Percentiles rank a stretch among this genome's conserved stretches.
Conservation (phyloP, 2,797 vertebrate genomes). For the Triplophysa yarkandensis region DNA sequence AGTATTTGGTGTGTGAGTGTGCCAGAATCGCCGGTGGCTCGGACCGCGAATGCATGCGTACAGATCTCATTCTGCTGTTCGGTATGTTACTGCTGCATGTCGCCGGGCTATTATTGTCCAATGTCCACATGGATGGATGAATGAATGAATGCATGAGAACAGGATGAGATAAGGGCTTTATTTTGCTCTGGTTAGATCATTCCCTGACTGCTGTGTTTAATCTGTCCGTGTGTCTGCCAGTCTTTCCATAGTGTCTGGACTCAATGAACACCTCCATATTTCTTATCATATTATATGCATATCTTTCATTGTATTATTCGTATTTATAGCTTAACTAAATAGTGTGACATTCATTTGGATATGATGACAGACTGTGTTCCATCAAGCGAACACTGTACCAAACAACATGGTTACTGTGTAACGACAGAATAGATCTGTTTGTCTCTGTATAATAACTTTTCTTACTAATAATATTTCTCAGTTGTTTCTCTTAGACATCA, state of each 20-base stretch:
- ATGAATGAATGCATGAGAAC: conserved; percentile 54
- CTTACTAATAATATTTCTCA: too few relatives aligned
- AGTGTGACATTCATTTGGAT: not conserved
- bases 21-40: not conserved
- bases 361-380: not conserved
- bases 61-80: conserved; percentile 30
- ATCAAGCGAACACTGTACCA: not conserved
- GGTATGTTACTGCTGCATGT: conserved; percentile 56
- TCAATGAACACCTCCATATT: not conserved
- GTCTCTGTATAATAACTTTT: not conserved
- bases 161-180: conserved; percentile 73
- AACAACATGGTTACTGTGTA: not conserved
- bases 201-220: not conserved
- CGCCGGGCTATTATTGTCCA: conserved; percentile 73
- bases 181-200: conserved; percentile 63
- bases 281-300: not conserved
- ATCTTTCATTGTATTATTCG: not conserved
- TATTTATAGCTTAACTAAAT: not conserved
- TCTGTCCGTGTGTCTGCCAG: conserved; percentile 4
- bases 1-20: not conserved
- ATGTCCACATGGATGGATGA: not conserved
- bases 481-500: too few relatives aligned
- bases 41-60: not conserved
- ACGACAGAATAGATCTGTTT: not conserved
- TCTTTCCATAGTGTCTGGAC: not conserved